Evolutionary conservation across 2,797 vertebrate species (phyloP), one percentile per base, ranked within the genome.

Genomic region (Enteromius radiatus): DNA sequence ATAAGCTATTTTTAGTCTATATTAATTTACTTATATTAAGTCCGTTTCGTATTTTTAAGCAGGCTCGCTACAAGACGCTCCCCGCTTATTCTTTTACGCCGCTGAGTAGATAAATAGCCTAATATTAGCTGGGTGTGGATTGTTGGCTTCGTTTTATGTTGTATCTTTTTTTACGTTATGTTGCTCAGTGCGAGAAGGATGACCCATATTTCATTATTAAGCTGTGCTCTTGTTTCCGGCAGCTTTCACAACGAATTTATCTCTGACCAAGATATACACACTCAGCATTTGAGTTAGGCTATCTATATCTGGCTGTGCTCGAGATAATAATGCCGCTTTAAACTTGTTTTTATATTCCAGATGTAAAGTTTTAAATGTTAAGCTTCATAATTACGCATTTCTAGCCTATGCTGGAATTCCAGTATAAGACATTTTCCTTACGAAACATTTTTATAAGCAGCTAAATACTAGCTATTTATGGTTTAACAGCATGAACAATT

Each of bases 181-280:
- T 65, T 76, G 63, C 81, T 81, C 82, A 84, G 77, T 84, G 87
- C 77, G 9, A 77, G 81, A 90, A 87, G 86, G 64, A 49, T 92
- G 91, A 92, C 91, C 92, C 88, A 92, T 88, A 90, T 93, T 91
- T 93, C 89, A 90, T 68, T n/a, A 17, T 68, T n/a, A 17, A 15
- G 61, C 84, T 65, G 80, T 56, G 86, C 80, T 86, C 84, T 43
- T 76, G 87, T 92, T 91, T 92, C 89, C 89, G 88, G 90, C 92
- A 92, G 88, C 91, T 82, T 90, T 93, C 92, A 90, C 49, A 88
- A 91, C 88, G 79, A 85, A 91, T 92, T 89, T 91, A 87, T 88
- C 59, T 86, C 80, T 63, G 47, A 81, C 79, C 43, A 80, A 84
- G 84, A 59, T 45, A 77, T 54, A 64, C 76, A 38, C 41, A 65